A percentile compares a stretch with the other conserved stretches of the same genome.
phyloP scores from a whole-genome alignment of 2,888 invertebrate species.

The Rhyacophila evoluta region DNA sequence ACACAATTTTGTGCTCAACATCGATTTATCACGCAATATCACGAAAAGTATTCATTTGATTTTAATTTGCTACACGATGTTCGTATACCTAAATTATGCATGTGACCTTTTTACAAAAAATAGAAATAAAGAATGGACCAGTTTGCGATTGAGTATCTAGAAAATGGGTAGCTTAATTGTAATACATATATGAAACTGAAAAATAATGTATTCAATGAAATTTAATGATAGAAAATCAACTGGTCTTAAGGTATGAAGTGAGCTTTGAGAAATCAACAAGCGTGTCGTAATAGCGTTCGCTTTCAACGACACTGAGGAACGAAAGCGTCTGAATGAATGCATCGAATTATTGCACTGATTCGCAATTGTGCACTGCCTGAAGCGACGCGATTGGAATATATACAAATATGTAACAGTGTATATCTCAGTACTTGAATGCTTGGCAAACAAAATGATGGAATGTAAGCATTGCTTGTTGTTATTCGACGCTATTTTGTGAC shows the following conservation, averaged over 20 bases:
- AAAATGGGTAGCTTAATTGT: too few relatives aligned
- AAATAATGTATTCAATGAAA: too few relatives aligned
- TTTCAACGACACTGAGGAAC: not conserved
- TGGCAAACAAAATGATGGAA: not conserved
- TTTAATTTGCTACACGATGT: too few relatives aligned
- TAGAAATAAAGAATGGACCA: too few relatives aligned
- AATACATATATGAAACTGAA: too few relatives aligned
- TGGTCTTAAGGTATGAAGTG: not conserved
- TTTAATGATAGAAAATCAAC: not conserved
- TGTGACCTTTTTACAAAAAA: too few relatives aligned
- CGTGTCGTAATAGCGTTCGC: not conserved
- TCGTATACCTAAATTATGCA: too few relatives aligned
- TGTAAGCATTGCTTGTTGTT: not conserved
- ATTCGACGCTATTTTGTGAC: not conserved
- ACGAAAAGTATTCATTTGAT: too few relatives aligned
- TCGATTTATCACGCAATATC: too few relatives aligned
- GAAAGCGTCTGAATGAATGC: conserved; percentile 8
- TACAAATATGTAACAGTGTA: not conserved
- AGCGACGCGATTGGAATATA: not conserved
- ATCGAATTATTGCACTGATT: conserved; percentile 22
- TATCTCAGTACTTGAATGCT: not conserved
- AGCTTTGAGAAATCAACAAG: not conserved
- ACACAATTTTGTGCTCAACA: too few relatives aligned
- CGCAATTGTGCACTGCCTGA: conserved; percentile 7
- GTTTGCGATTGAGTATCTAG: too few relatives aligned